A percentile compares a stretch with the other conserved stretches of the same genome.
Evolutionary conservation across 2,888 invertebrate species (phyloP).

Genomic region (Laothoe populi): DNA sequence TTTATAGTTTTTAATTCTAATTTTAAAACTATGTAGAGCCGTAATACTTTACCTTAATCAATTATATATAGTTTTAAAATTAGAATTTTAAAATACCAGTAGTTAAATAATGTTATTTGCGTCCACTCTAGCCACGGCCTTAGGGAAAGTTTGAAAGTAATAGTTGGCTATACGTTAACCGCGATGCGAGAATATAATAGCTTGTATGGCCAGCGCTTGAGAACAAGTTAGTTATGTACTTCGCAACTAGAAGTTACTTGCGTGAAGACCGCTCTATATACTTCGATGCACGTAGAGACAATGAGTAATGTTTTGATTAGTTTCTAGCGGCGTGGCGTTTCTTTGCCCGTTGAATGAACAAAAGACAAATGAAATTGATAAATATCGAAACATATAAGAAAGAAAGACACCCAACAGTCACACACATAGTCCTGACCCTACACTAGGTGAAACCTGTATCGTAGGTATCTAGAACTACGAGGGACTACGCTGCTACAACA

Average conservation of each 20-base stretch:
- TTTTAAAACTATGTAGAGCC: no score
- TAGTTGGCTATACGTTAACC: slow-evolving; percentile 52
- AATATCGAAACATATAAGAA: no score
- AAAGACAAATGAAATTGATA: no score
- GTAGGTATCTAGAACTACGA: no score
- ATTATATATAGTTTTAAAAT: no score
- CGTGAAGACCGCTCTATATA: slow-evolving; percentile 16
- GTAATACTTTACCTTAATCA: no score
- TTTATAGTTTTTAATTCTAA: no score
- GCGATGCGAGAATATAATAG: slow-evolving; percentile 48
- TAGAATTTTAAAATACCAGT: not conserved
- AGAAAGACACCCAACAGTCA: no score
- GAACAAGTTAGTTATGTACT: slow-evolving; percentile 45
- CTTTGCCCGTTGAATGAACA: not conserved
- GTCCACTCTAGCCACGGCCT: slow-evolving; percentile 38
- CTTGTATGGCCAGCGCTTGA: slow-evolving; percentile 39
- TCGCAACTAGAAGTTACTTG: slow-evolving; percentile 32
- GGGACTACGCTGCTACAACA: no score
- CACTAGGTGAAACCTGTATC: no score
- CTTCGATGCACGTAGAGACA: slow-evolving; percentile 6
- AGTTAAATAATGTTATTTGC: slow-evolving; percentile 20
- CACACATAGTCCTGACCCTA: no score
- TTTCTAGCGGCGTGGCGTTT: not conserved
- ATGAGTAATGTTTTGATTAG: slow-evolving; percentile 10
- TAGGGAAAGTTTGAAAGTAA: slow-evolving; percentile 56